These are phyloP conservation scores for Julus scandinavius DNA, from an alignment of 2,888 invertebrate species.

Conservation along the genomic window DNA sequence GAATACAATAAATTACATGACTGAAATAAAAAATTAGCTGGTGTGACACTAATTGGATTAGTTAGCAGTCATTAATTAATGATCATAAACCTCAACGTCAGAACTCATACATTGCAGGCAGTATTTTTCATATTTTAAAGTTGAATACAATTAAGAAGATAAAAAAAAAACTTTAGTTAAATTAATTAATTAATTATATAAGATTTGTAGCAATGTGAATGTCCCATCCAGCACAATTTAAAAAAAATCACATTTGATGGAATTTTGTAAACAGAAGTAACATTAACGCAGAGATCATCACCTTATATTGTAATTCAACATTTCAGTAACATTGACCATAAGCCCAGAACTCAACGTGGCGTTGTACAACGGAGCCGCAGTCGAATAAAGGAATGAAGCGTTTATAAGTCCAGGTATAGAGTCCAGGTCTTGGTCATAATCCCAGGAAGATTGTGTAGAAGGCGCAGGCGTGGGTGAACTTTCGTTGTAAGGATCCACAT, in stretches of 20 bases:
- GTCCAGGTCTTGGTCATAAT: neutral
- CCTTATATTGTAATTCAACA: conserved; percentile 4
- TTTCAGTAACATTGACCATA: neutral
- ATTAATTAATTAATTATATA: too few relatives aligned
- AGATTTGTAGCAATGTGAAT: too few relatives aligned
- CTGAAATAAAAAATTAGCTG: too few relatives aligned
- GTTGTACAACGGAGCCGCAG: neutral
- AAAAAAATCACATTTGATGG: neutral
- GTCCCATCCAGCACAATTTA: too few relatives aligned
- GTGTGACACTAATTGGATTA: too few relatives aligned
- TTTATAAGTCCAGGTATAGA: neutral
- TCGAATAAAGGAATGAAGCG: neutral
- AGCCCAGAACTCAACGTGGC: neutral
- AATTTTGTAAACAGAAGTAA: neutral
- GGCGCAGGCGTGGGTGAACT: neutral
- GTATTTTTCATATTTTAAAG: too few relatives aligned
- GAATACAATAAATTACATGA: too few relatives aligned
- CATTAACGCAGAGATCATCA: neutral
- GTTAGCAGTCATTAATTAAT: too few relatives aligned
- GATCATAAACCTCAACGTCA: too few relatives aligned
- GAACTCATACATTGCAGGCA: too few relatives aligned
- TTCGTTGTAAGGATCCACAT: neutral
- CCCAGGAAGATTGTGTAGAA: neutral
- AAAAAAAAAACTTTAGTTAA: too few relatives aligned
- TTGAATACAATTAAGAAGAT: too few relatives aligned